A percentile compares a stretch with the other conserved stretches of the same genome.
phyloP scores from a whole-genome alignment of 1,140 invertebrate genomes.

The Drosophila subobscura region DNA sequence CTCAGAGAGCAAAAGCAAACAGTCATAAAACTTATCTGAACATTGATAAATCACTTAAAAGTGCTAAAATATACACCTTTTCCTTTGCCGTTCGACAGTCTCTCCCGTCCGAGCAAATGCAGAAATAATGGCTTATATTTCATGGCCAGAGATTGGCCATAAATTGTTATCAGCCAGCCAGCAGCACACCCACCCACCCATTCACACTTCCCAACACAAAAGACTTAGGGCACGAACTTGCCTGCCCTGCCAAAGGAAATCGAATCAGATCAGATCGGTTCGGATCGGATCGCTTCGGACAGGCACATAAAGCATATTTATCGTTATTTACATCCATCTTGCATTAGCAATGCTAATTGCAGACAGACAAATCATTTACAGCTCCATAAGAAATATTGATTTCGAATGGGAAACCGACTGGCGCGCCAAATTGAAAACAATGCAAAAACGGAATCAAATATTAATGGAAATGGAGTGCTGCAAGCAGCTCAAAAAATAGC shows the following conservation, averaged over 20 bases:
- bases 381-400: slow-evolving; percentile 54
- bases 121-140: neutral
- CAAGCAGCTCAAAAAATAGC: slow-evolving; percentile 40
- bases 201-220: slow-evolving; percentile 52
- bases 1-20: too few relatives aligned
- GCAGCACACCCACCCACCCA: slow-evolving; percentile 21
- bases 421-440: slow-evolving; percentile 63
- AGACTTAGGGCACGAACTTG: slow-evolving; percentile 78
- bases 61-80: too few relatives aligned
- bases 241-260: slow-evolving; percentile 38
- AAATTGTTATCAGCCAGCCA: slow-evolving; percentile 42
- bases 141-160: slow-evolving; percentile 46
- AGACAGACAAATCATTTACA: slow-evolving; percentile 55
- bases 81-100: too few relatives aligned
- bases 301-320: slow-evolving; percentile 67
- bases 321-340: slow-evolving; percentile 40
- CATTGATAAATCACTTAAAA: too few relatives aligned
- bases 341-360: slow-evolving; percentile 75
- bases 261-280: slow-evolving; percentile 8
- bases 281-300: slow-evolving; percentile 5
- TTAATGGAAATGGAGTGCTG: slow-evolving; percentile 20
- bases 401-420: neutral
- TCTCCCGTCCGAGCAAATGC: too few relatives aligned
- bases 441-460: slow-evolving; percentile 34
- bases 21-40: too few relatives aligned